These are phyloP conservation scores for Eristalinus aeneus DNA, from an alignment of 2,888 invertebrate genomes.

Conservation along the genomic window DNA sequence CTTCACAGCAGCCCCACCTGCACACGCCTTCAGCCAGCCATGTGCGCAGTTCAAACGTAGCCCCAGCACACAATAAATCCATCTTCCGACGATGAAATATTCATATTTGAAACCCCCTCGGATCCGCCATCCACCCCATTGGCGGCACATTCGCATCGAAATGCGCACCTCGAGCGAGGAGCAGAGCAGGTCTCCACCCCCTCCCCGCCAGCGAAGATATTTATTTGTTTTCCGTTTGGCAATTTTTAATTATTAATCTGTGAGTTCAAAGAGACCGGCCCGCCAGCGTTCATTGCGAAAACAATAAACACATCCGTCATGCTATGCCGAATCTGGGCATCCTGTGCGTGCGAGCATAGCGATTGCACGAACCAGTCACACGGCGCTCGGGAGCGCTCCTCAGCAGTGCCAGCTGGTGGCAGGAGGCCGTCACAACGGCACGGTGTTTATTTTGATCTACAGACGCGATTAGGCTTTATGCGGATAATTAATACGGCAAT, in stretches of 20 bases:
- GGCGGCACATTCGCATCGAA: neutral
- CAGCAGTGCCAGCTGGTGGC: constrained; percentile 42
- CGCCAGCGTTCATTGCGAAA: neutral
- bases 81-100: constrained; percentile 12
- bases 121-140: neutral
- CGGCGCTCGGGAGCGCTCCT: neutral
- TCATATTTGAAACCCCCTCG: neutral
- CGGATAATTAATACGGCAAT: constrained; percentile 58
- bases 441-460: constrained; percentile 53
- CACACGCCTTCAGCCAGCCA: neutral
- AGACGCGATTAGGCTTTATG: constrained; percentile 50
- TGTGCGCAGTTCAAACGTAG: neutral
- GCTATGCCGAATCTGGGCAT: neutral
- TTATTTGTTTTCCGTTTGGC: constrained; percentile 1
- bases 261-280: neutral
- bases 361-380: neutral
- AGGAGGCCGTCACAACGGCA: constrained; percentile 1
- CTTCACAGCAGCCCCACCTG: neutral
- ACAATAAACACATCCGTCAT: constrained; percentile 48
- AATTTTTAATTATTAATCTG: neutral
- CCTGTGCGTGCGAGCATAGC: neutral
- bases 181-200: neutral
- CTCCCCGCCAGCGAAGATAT: neutral
- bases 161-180: neutral
- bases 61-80: constrained; percentile 10